phyloP scores from a whole-genome alignment of 2,888 invertebrate species.

The Parnassius apollo region DNA sequence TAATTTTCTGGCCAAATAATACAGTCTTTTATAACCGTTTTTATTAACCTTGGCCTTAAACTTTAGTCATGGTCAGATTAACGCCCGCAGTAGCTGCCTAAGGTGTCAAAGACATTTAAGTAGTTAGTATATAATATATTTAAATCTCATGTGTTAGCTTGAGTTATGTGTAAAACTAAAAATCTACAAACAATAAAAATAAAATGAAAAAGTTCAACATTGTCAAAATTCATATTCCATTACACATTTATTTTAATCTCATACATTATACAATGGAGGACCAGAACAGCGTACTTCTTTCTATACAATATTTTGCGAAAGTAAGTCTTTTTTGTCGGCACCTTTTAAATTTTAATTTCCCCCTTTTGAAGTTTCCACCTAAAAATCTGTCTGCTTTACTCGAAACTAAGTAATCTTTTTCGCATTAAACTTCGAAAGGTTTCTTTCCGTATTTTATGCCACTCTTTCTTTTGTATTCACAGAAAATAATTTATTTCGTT shows the following conservation, averaged over 20 bases:
- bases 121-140: no score
- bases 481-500: slow-evolving; percentile 36
- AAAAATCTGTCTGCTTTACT: slow-evolving; percentile 25
- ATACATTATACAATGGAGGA: slow-evolving; percentile 7
- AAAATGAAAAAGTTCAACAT: no score
- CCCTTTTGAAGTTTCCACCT: slow-evolving; percentile 11
- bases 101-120: no score
- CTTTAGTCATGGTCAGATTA: slow-evolving; percentile 16
- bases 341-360: slow-evolving; percentile 15
- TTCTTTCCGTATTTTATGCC: slow-evolving; percentile 28
- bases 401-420: slow-evolving; percentile 30
- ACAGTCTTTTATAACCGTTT: background rate
- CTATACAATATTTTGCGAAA: slow-evolving; percentile 11
- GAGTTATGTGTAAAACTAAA: no score
- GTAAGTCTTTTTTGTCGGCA: slow-evolving; percentile 6
- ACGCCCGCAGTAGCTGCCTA: background rate
- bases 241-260: slow-evolving; percentile 7
- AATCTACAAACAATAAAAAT: no score
- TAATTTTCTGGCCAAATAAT: slow-evolving; percentile 16
- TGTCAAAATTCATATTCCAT: background rate
- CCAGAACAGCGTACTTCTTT: slow-evolving; percentile 12
- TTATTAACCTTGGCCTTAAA: slow-evolving; percentile 26
- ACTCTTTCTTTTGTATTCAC: slow-evolving; percentile 29
- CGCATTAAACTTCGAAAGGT: slow-evolving; percentile 30
- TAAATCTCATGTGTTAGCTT: background rate